phyloP scores from a whole-genome alignment of 2,797 vertebrate species.

The Paramormyrops hopkinsi region DNA sequence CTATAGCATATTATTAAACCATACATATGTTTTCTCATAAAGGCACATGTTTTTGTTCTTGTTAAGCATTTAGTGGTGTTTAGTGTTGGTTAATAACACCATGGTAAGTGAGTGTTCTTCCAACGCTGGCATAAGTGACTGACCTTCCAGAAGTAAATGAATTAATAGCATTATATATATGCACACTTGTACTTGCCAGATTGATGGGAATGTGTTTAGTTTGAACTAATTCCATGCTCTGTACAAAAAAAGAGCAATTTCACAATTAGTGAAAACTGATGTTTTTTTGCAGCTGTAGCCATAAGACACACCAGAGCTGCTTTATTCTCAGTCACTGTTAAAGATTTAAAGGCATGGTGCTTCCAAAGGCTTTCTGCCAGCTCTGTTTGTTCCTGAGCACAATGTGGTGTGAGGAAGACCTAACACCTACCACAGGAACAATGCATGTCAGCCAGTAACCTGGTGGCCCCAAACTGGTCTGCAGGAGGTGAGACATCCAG shows the following conservation, averaged over 20 bases:
- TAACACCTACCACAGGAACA: neutral
- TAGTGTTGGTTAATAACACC: constrained; percentile 50
- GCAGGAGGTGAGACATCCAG: neutral
- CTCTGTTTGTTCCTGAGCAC: neutral
- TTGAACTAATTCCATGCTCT: constrained; percentile 45
- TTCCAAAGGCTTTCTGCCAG: neutral
- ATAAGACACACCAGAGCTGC: neutral
- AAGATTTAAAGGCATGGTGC: neutral
- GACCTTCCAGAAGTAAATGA: neutral
- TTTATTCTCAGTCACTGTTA: neutral
- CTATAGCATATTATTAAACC: neutral
- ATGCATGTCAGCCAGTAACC: neutral
- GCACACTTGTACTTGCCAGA: constrained; percentile 56
- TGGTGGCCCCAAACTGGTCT: neutral
- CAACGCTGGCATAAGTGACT: constrained; percentile 28
- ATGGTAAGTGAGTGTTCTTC: constrained; percentile 33
- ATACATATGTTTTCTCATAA: neutral
- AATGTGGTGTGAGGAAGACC: neutral
- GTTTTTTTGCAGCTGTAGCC: neutral
- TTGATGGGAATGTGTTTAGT: constrained; percentile 33
- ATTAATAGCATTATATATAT: constrained; percentile 34
- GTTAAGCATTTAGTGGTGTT: constrained; percentile 45
- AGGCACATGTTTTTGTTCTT: neutral
- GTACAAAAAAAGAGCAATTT: constrained; percentile 49
- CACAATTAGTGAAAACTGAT: constrained; percentile 19